These are phyloP conservation scores for Rhabdomys dilectus DNA, from an alignment of 2,113 vertebrate species.

Conservation along the genomic window DNA sequence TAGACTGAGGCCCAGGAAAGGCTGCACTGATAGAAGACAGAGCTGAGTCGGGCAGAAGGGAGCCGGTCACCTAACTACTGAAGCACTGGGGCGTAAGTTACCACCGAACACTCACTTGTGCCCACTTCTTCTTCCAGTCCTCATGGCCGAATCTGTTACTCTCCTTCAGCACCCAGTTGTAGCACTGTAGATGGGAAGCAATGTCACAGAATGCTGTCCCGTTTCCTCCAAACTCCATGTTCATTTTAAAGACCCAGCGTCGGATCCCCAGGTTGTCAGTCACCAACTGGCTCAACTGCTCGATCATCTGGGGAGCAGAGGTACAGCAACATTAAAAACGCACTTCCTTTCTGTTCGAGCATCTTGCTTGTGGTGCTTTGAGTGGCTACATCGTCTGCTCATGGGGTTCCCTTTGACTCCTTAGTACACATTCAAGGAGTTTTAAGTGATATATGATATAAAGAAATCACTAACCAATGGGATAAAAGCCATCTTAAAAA, in stretches of 20 bases:
- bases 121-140: conserved; percentile 86
- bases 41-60: not conserved
- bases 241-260: conserved; percentile 94
- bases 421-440: conserved; percentile 15
- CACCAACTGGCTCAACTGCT: conserved; percentile 88
- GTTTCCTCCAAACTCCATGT: conserved; percentile 85
- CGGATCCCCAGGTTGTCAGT: conserved; percentile 87
- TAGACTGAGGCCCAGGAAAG: not conserved
- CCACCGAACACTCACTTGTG: conserved; percentile 87
- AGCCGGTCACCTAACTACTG: not conserved
- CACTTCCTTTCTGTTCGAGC: not conserved
- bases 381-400: not conserved
- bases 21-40: not conserved
- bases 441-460: not conserved
- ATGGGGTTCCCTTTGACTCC: conserved; percentile 6
- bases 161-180: conserved; percentile 86
- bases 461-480: conserved; percentile 6
- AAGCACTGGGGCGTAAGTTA: not conserved
- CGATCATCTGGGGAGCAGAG: conserved; percentile 87
- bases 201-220: conserved; percentile 93
- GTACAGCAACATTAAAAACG: not conserved
- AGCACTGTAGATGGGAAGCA: conserved; percentile 85
- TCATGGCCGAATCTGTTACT: conserved; percentile 68
- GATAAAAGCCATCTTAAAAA: conserved; percentile 36
- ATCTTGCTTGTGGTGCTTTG: not conserved